Percentiles rank a stretch among this genome's conserved stretches.
Evolutionary conservation across 2,888 invertebrate species (phyloP).

Genomic region (Chaitophorus viminalis): DNA sequence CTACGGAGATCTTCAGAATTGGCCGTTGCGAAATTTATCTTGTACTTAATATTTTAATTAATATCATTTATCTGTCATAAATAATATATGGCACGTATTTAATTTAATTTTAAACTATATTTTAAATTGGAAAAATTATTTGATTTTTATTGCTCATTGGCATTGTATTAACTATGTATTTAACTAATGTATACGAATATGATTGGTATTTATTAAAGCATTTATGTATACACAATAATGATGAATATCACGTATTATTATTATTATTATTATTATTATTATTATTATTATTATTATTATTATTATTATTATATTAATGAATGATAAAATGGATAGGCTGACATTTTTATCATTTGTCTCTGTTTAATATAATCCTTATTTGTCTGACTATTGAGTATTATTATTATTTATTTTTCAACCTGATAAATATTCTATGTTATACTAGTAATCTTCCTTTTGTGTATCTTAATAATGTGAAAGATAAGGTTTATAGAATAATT

Average conservation of each 20-base stretch:
- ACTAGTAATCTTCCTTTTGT: neutral
- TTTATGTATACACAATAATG: neutral
- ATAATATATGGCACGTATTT: neutral
- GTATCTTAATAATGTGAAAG: neutral
- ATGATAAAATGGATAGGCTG: neutral
- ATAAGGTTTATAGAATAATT: neutral
- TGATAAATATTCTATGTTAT: neutral
- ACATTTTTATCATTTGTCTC: too few relatives aligned
- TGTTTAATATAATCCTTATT: neutral
- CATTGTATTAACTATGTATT: neutral
- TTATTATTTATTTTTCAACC: neutral
- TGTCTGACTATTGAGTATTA: neutral
- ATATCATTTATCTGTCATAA: neutral
- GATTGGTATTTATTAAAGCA: neutral
- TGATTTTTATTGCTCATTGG: neutral
- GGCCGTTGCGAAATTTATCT: constrained; percentile 17
- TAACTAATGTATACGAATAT: neutral
- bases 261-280: too few relatives aligned
- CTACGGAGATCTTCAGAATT: constrained; percentile 47
- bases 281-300: too few relatives aligned
- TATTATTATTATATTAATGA: neutral
- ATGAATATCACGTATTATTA: neutral
- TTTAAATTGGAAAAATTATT: neutral
- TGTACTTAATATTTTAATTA: neutral
- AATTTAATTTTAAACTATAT: neutral